phyloP scores from a whole-genome alignment of 2,113 vertebrate genomes.

The Rhinolophus sinicus region DNA sequence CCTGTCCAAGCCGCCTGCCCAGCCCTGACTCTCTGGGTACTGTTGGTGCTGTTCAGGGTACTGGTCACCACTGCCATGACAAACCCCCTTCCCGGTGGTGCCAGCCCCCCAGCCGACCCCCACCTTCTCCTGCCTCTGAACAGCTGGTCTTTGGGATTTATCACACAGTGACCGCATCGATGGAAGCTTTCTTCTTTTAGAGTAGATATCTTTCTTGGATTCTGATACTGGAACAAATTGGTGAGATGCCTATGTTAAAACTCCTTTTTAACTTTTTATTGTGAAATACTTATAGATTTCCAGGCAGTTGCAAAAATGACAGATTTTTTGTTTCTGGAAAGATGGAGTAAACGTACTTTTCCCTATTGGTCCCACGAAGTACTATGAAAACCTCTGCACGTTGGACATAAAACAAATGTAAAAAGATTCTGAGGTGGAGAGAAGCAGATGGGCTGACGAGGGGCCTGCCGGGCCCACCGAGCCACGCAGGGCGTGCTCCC shows the following conservation, averaged over 20 bases:
- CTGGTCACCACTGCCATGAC: rapidly evolving
- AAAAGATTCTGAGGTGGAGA: background rate
- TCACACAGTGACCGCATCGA: rapidly evolving
- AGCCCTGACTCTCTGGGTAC: background rate
- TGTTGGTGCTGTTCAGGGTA: rapidly evolving
- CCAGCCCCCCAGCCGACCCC: rapidly evolving
- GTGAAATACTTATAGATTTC: background rate
- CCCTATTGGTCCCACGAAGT: background rate
- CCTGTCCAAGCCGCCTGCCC: background rate
- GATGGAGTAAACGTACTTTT: background rate
- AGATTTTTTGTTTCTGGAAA: background rate
- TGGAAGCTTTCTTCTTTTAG: background rate
- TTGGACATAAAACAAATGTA: background rate
- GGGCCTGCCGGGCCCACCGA: background rate
- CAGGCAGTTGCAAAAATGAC: background rate
- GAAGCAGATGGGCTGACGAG: background rate
- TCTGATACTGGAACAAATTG: background rate
- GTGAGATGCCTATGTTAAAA: background rate
- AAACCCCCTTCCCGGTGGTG: rapidly evolving
- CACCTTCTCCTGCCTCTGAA: rapidly evolving
- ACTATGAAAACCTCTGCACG: background rate
- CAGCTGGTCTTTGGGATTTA: background rate
- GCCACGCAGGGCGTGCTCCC: background rate
- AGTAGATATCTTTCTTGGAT: background rate
- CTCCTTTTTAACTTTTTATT: background rate